Evolutionary conservation across 23 tunicate genomes (phyloP), one percentile per base, ranked within the genome.

Genomic region (Oikopleura albicans): DNA sequence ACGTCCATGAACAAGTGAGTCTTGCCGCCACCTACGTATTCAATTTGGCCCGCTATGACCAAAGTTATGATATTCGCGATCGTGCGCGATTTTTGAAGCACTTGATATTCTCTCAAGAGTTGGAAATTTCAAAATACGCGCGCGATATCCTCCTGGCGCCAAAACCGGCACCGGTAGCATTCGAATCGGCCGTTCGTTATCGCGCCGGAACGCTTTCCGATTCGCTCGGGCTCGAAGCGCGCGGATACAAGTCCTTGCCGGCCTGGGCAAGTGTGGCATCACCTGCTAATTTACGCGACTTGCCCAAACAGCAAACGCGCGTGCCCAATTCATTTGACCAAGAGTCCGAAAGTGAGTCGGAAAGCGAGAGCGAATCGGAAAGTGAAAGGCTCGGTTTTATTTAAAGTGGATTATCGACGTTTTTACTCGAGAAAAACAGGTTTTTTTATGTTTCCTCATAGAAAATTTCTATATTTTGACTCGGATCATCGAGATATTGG

Each of bases 21-120:
- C 59, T 49, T 22, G 59, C 59, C 59, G 85, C 98, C 27, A 92
- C 90, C 41, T 93, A 93, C 85, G 94, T 90, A 29, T 85, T 93
- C 37, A 92, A 93, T 84, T 86, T 93, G 40, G 98, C 94, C 39
- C 90, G 90, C 56, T 93, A 93, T 85, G 98, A 93, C 84, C 94
- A 90, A 40, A 89, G 86, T 83, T 93, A 93, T 75, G 98, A 93
- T 88, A 89, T 93, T 35, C 89, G 98, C 0, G 98, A 93, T 84
- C 87, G 98, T 0, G 89, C 91, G 31, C 88, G 98, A 22, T 93
- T 93, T 63, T 85, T 93, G 33, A 89, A 91, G 16, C 94, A 93
- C 75, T 85, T 93, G 75, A 93, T 93, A 57, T 49, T 49, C 22
- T n/a, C n/a, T n/a, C 16, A 22, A 8, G 59, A 49, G 22, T 49